Evolutionary conservation across 2,113 vertebrate species (phyloP).

Genomic region (Pithys albifrons): DNA sequence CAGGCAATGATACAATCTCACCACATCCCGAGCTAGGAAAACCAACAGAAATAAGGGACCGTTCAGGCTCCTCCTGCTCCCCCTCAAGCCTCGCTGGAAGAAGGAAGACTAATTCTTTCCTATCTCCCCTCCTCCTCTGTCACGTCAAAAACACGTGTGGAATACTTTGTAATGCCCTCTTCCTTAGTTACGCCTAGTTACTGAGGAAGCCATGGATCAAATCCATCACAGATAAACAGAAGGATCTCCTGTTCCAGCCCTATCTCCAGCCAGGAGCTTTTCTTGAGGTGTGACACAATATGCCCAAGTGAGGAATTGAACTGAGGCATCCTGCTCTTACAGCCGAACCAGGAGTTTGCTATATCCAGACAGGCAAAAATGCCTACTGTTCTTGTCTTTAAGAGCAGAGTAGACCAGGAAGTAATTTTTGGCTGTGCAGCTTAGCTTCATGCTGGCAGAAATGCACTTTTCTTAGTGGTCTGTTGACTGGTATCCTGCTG

Average conservation of each 20-base stretch:
- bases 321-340: fast-evolving
- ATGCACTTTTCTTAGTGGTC: background rate
- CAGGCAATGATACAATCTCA: no score
- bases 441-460: background rate
- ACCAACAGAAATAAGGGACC: no score
- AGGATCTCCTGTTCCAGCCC: background rate
- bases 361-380: background rate
- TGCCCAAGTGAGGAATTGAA: background rate
- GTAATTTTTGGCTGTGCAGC: background rate
- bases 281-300: background rate
- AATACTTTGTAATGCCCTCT: no score
- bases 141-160: no score
- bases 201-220: no score
- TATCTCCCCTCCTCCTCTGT: no score
- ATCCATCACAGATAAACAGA: background rate
- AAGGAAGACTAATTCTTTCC: no score
- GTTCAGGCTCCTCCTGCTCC: no score
- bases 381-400: background rate
- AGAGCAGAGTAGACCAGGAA: background rate
- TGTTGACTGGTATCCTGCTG: background rate
- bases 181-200: no score
- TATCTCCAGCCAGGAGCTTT: background rate
- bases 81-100: no score
- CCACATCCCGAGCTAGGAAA: no score
- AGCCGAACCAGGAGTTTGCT: background rate